Evolutionary conservation across 2,797 vertebrate species (phyloP), one percentile per base, ranked within the genome.

Genomic region (Spinus pinus): DNA sequence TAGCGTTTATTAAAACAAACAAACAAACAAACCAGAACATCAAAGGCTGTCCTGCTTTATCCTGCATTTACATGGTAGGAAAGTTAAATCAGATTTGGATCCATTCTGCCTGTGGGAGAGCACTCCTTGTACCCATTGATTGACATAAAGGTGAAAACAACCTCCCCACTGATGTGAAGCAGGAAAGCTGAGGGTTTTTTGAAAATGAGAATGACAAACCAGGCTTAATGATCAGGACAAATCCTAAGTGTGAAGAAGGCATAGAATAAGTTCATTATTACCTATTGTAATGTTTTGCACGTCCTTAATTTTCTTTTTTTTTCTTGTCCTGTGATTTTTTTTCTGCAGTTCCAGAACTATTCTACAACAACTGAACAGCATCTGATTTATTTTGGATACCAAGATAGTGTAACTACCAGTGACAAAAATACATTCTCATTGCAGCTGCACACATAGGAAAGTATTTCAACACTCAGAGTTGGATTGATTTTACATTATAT

Each of bases 401-500:
- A 39, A 14, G 42, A 28, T 5, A 70, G 44, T 39, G 51, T 42
- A 91, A 91, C 73, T 87, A 67, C 27, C 50, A 57, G 58, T 22
- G 66, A 74, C 62, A 96, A 93, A 92, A 91, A 66, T 49, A 75
- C n/a, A 41, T 88, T 79, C 44, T 66, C 9, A 0, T 70, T 81
- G 67, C 56, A 73, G 47, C 49, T 81, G 82, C 35, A 92, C 57
- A 69, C 25, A 72, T 10, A 83, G 31, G 65, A 69, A 93, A 84
- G 16, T 62, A 86, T 86, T 90, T 81, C 75, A 93, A 27, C 17
- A 11, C 25, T 78, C 66, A 44, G 33, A 16, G 31, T 41, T 78
- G 87, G 54, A 65, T 44, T 78, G 94, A 88, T 86, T 88, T 88
- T 51, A 49, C n/a, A 41, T 72, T 93, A 56, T 16, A 83, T 22